A percentile compares a stretch with the other conserved stretches of the same genome.
These are phyloP conservation scores for Hydrotaea cyrtoneurina DNA, from an alignment of 2,888 invertebrate genomes.

Conservation along the genomic window DNA sequence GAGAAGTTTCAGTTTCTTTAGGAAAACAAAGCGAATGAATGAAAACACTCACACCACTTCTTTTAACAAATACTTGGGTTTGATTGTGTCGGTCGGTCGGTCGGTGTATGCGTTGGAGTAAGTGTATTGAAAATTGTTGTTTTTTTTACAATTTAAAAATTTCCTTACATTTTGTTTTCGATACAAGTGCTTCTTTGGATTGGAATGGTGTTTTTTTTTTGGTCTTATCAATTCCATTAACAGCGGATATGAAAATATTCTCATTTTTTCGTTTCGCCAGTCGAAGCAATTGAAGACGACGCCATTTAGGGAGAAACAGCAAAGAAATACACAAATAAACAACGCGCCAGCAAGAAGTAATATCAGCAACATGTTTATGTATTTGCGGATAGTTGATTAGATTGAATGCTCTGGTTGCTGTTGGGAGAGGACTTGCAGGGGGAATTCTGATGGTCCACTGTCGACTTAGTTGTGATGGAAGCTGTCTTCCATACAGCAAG, in stretches of 20 bases:
- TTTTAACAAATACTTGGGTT: background rate
- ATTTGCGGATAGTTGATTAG: constrained; percentile 6
- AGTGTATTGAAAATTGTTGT: constrained; percentile 9
- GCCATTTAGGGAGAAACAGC: background rate
- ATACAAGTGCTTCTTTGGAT: background rate
- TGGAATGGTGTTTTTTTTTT: background rate
- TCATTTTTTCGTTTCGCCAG: background rate
- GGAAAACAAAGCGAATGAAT: background rate
- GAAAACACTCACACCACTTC: background rate
- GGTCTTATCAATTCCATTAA: constrained; percentile 15
- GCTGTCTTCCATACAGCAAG: background rate
- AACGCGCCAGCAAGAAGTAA: background rate
- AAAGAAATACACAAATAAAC: background rate
- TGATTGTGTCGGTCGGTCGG: too few relatives aligned
- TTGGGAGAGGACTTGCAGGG: too few relatives aligned
- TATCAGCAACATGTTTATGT: background rate
- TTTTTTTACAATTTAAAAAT: background rate
- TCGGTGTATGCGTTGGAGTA: background rate
- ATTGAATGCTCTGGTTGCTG: background rate
- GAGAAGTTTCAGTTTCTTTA: background rate
- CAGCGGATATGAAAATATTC: constrained; percentile 14
- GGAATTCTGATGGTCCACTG: background rate
- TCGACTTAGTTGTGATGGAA: background rate
- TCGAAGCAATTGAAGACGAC: background rate
- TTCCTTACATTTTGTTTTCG: background rate